Evolutionary conservation across 2,113 vertebrate genomes (phyloP).

Genomic region (Chroicocephalus ridibundus): DNA sequence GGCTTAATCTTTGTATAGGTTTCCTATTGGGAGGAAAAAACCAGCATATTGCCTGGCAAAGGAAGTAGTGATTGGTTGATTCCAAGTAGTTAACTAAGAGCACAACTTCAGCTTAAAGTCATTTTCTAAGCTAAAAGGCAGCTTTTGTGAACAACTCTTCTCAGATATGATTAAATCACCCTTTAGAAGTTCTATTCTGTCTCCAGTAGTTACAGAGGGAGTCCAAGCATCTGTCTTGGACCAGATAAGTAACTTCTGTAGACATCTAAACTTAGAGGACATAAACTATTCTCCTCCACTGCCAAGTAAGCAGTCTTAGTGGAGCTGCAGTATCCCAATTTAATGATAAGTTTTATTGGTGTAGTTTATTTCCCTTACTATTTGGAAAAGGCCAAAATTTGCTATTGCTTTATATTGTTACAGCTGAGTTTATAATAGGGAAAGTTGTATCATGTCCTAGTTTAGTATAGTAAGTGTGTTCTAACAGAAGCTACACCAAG

Average conservation of each 20-base stretch:
- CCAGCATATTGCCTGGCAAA: background rate
- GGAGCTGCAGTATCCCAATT: background rate
- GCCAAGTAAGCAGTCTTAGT: background rate
- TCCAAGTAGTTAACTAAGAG: background rate
- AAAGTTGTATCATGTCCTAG: background rate
- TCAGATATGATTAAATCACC: background rate
- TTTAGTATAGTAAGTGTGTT: background rate
- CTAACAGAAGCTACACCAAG: background rate
- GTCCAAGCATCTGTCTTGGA: background rate
- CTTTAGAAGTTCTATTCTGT: background rate
- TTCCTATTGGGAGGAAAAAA: background rate
- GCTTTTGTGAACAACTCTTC: background rate
- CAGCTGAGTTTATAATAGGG: background rate
- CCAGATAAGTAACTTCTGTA: background rate
- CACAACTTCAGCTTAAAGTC: background rate
- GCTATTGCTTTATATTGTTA: background rate
- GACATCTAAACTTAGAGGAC: background rate
- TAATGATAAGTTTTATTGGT: background rate
- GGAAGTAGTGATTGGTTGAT: background rate
- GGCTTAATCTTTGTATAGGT: background rate
- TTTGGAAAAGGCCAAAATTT: background rate
- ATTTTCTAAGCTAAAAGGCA: background rate
- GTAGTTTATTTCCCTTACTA: background rate
- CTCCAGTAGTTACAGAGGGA: background rate
- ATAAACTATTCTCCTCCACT: background rate